These are phyloP conservation scores for Papilio polytes DNA, from an alignment of 1,140 invertebrate species.

Conservation along the genomic window DNA sequence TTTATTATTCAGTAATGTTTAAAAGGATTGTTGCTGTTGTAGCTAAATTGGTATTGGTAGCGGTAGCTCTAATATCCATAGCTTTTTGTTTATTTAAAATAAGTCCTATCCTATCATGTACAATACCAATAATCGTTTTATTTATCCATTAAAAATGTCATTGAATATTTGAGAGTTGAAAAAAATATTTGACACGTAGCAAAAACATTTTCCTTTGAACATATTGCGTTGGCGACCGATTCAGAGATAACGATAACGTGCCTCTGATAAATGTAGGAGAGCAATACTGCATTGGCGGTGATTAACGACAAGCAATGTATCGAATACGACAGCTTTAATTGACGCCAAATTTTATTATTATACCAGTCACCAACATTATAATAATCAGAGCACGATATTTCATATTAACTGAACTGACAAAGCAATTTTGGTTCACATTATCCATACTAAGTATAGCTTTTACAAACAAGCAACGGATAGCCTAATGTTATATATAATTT, in stretches of 20 bases:
- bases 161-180: not conserved
- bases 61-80: no score
- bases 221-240: not conserved
- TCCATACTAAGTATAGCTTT: no score
- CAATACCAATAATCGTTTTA: no score
- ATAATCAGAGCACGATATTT: constrained; percentile 4
- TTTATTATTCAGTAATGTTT: no score
- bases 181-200: not conserved
- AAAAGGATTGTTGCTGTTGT: no score
- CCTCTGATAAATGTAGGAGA: constrained; percentile 8
- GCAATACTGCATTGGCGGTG: constrained; percentile 43
- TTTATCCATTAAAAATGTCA: no score
- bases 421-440: not conserved
- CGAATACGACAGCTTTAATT: constrained; percentile 31
- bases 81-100: no score
- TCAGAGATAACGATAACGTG: constrained; percentile 15
- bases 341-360: constrained; percentile 20
- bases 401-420: not conserved
- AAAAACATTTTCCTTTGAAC: constrained; percentile 1
- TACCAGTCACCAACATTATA: not conserved
- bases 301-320: constrained; percentile 52
- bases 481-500: no score
- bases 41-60: no score
- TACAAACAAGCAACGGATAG: no score
- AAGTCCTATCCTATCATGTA: no score